A percentile compares a stretch with the other conserved stretches of the same genome.
Conservation (phyloP, 2,797 vertebrate genomes). For the Sebastiscus tertius region DNA sequence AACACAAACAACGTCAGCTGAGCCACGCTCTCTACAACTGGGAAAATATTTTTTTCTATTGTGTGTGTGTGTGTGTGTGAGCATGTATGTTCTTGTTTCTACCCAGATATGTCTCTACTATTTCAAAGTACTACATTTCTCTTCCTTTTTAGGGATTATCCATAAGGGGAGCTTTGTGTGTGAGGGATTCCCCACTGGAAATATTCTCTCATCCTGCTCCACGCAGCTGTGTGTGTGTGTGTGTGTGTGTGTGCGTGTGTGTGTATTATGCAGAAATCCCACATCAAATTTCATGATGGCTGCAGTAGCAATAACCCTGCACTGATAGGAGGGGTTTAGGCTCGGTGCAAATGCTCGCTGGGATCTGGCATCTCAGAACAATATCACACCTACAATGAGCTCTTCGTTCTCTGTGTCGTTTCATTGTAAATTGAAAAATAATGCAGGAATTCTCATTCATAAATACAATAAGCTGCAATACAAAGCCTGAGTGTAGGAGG, state of each 20-base stretch:
- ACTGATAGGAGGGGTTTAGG: slow-evolving; percentile 12
- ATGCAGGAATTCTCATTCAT: slow-evolving; percentile 65
- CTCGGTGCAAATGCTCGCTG: slow-evolving; percentile 14
- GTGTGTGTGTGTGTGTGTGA: background rate
- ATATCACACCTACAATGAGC: slow-evolving; percentile 44
- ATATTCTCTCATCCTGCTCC: slow-evolving; percentile 43
- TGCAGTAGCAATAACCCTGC: slow-evolving; percentile 24
- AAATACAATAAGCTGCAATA: slow-evolving; percentile 38
- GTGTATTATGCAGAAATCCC: slow-evolving; percentile 22
- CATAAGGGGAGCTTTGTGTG: slow-evolving; percentile 21
- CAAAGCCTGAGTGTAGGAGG: slow-evolving; percentile 41
- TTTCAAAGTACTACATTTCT: slow-evolving; percentile 17
- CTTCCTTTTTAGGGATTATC: slow-evolving; percentile 41
- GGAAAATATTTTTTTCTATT: background rate
- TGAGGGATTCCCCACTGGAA: slow-evolving; percentile 51
- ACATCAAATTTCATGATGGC: slow-evolving; percentile 36
- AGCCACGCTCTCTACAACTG: background rate
- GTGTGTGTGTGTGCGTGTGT: background rate
- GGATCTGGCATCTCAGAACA: slow-evolving; percentile 31
- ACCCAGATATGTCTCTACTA: background rate
- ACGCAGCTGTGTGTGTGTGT: slow-evolving; percentile 24
- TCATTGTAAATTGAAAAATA: slow-evolving; percentile 42
- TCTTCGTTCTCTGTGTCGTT: slow-evolving; percentile 30
- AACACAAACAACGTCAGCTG: background rate
- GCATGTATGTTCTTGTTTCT: background rate